Conservation (phyloP, 2,113 vertebrate species). For the Oreotrochilus melanogaster region DNA sequence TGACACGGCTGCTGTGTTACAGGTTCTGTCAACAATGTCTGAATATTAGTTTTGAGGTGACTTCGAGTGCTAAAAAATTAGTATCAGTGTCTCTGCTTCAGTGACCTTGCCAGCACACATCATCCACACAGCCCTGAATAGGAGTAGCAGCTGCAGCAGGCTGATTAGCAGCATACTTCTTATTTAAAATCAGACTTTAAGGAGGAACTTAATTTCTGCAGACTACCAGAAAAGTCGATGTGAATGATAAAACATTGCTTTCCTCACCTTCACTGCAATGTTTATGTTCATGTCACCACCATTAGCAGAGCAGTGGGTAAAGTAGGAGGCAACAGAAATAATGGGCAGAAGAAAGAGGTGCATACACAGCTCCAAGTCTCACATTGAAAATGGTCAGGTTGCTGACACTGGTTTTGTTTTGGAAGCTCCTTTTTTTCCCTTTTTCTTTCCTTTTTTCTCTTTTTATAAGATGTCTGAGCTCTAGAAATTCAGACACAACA, state of each 20-base stretch:
- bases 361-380: neutral
- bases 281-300: neutral
- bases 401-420: neutral
- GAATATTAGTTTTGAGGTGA: conserved; percentile 3
- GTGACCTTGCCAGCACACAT: neutral
- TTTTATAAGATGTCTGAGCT: conserved; percentile 9
- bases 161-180: neutral
- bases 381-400: neutral
- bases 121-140: neutral
- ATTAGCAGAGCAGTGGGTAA: neutral
- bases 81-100: neutral
- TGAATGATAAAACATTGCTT: neutral
- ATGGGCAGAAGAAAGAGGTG: neutral
- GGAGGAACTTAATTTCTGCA: neutral
- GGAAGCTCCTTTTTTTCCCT: neutral
- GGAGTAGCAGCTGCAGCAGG: neutral
- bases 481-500: conserved; percentile 46
- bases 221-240: neutral
- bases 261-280: neutral
- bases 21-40: conserved; percentile 19
- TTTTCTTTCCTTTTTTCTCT: neutral
- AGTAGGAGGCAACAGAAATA: fast-evolving
- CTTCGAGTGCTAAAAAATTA: neutral
- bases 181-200: neutral
- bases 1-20: neutral